Evolutionary conservation across 2,113 vertebrate species (phyloP), one percentile per base, ranked within the genome.

Genomic region (Lasiurus cinereus): DNA sequence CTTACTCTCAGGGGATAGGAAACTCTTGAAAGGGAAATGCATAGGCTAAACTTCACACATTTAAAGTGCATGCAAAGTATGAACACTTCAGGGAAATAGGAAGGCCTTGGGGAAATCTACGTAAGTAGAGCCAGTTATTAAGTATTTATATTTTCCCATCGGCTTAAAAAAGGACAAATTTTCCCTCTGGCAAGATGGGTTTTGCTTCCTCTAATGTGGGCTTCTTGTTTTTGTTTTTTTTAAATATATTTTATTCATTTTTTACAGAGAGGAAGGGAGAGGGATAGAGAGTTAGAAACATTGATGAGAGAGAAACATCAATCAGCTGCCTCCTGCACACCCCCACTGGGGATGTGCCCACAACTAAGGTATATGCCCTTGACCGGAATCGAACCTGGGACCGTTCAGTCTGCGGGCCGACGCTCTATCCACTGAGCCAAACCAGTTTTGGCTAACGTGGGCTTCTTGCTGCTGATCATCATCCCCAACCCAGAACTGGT

Each of bases 61-160:
- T 85, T 67, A 33, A 59, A 77, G 77, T 74, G 33, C 48, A 88
- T 74, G 33, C 48, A 88, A 95, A 94, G 91, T 21, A 69, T 29
- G 77, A 69, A 82, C 64, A 36, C 22, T 66, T 59, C 74, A 29
- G 64, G 77, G 62, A 89, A 79, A 43, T 5, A 90, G 73, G n/a
- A 52, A 79, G 67, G 46, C 70, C 70, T 56, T 62, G 88, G 77
- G 83, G 67, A 92, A 79, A 88, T 88, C 82, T 76, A 76, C 50
- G 27, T 87, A 16, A 87, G 73, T 39, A 46, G 15, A 83, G 19
- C 9, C 36, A 36, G 83, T 83, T 36, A 78, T 92, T 82, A 90
- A 96, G 82, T 93, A 89, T 95, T 95, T 90, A 69, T 50, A 62
- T 80, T 89, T 59, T 29, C 83, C 70, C 31, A 83, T 8, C 29